Percentiles rank a stretch among this genome's conserved stretches.
Conservation (phyloP, 2,797 vertebrate species). For the Carapus acus region DNA sequence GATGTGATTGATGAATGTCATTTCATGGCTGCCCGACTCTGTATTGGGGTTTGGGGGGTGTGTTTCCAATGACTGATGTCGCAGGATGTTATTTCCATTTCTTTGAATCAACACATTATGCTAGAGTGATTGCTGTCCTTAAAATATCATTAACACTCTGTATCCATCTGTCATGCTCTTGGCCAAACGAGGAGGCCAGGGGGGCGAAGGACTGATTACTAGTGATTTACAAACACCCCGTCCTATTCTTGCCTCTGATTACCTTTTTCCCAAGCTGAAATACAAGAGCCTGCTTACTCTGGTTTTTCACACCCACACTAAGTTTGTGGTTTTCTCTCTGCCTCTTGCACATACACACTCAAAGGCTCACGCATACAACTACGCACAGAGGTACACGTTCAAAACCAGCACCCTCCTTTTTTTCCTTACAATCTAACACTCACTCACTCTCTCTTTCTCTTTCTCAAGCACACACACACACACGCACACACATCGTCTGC, state of each 20-base stretch:
- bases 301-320: slow-evolving; percentile 28
- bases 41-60: slow-evolving; percentile 34
- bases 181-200: slow-evolving; percentile 37
- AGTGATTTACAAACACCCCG: slow-evolving; percentile 61
- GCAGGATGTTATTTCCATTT: slow-evolving; percentile 40
- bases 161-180: slow-evolving; percentile 57
- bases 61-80: slow-evolving; percentile 44
- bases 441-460: too few species aligned
- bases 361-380: slow-evolving; percentile 1
- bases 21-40: slow-evolving; percentile 33
- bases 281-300: slow-evolving; percentile 39
- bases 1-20: slow-evolving; percentile 30
- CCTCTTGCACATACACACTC: slow-evolving; percentile 27
- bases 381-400: slow-evolving; percentile 9
- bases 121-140: slow-evolving; percentile 57
- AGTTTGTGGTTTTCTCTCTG: slow-evolving; percentile 47
- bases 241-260: slow-evolving; percentile 47
- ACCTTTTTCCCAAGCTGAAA: slow-evolving; percentile 60
- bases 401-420: slow-evolving; percentile 26
- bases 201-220: slow-evolving; percentile 52
- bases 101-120: slow-evolving; percentile 56
- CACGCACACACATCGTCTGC: background rate
- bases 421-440: slow-evolving; percentile 13
- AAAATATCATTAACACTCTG: slow-evolving; percentile 60
- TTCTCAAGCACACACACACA: slow-evolving; percentile 14